These are phyloP conservation scores for Propithecus perrieri DNA, from an alignment of 2,797 vertebrate genomes.

Conservation along the genomic window DNA sequence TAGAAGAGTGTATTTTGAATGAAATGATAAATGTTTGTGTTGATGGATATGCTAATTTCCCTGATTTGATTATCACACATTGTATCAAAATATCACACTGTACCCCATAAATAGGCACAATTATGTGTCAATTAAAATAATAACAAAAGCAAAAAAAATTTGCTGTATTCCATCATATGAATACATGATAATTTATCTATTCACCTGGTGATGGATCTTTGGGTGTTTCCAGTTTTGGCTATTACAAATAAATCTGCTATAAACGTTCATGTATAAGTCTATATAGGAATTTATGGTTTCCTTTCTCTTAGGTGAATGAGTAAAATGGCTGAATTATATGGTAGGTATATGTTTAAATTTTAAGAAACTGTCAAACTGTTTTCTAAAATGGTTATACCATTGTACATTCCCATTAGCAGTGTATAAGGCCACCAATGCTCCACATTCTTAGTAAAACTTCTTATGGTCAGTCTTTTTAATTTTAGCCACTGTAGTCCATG, in stretches of 20 bases:
- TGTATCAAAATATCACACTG: not conserved
- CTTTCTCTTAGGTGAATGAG: not conserved
- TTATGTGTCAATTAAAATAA: not conserved
- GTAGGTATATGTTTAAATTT: not conserved
- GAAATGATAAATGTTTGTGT: not conserved
- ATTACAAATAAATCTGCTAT: not conserved
- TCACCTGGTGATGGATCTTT: not conserved
- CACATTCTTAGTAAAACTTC: not conserved
- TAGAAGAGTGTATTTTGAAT: not conserved
- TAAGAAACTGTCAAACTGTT: not conserved
- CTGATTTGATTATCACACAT: not conserved
- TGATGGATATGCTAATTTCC: not conserved
- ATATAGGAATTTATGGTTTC: not conserved
- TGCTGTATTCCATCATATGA: not conserved
- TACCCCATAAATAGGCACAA: not conserved
- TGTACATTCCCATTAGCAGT: not conserved
- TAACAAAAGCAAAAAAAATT: not conserved
- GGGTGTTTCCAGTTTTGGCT: not conserved
- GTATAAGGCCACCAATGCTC: not conserved
- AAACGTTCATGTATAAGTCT: not conserved
- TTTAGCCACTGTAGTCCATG: not conserved
- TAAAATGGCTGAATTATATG: not conserved
- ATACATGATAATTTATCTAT: not conserved
- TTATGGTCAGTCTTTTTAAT: not conserved
- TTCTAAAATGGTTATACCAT: not conserved